Base-by-base conservation (phyloP, 2,113 vertebrate species). In the Bubo scandiacus region DNA sequence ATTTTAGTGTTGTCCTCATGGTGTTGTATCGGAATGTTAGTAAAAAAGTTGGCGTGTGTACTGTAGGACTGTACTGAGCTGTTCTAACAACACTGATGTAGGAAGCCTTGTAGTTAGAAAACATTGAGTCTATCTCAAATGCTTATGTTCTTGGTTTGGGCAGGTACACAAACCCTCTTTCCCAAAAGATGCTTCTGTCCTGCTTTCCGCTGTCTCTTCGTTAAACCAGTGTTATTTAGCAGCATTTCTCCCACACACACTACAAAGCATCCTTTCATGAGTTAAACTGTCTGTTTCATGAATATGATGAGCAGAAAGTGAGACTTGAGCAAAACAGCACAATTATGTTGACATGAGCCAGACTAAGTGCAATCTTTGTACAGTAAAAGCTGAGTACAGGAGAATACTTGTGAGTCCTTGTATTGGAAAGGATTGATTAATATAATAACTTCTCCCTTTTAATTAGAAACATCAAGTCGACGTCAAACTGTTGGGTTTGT, bases 401-500 rank as follows among this genome's bases (percentile, higher is more conserved):
- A 32, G 61, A 84, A 38, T 79, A 19, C 63, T 79, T 74, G 4
- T 51, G 30, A 81, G 12, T 22, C 77, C 34, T 32, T 81, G 25
- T 57, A 14, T 32, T 66, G 58, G 52, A 42, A 75, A 36, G 19
- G 3, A 32, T 10, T 14, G 17, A 57, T 66, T 40, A 66, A 81
- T 10, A 1, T 0, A 45, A 22, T 11, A 62, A 16, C 23, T 45
- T 43, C 30, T 94, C 70, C 43, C n/a, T 94, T 79, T 82, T 67
- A 9, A 95, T 72, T 93, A 99, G 99, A 99, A 95, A 71, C 97
- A 57, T 95, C 94, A 42, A 95, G 32, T 96, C 97, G 98, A 67
- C 98, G 92, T 43, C 98, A 98, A 32, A 98, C 97, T 1, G 97
- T 99, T 30, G 99, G 98, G 20, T 99, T 99, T 80, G 96, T 98